Evolutionary conservation across 1,140 invertebrate species (phyloP).

Genomic region (Leptinotarsa texana): DNA sequence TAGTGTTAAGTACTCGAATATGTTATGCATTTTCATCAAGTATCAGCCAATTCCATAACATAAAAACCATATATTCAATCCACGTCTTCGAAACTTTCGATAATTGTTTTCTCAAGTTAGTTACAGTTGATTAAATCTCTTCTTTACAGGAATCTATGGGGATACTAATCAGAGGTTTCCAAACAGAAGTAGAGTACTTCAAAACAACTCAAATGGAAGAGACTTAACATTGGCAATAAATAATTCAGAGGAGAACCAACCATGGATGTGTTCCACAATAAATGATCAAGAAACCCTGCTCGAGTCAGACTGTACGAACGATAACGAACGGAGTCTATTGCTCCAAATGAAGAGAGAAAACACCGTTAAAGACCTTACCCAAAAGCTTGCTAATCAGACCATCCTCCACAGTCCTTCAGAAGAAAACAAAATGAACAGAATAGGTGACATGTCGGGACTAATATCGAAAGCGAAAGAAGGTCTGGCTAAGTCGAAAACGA

Average conservation of each 20-base stretch:
- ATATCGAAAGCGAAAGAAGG: slow-evolving; percentile 94
- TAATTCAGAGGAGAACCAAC: slow-evolving; percentile 66
- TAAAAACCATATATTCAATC: no score
- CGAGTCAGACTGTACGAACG: slow-evolving; percentile 60
- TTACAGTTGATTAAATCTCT: slow-evolving; percentile 20
- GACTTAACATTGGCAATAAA: slow-evolving; percentile 63
- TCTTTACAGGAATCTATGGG: slow-evolving; percentile 58
- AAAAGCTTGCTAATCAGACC: slow-evolving; percentile 75
- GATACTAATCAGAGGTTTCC: slow-evolving; percentile 62
- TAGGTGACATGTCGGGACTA: slow-evolving; percentile 84
- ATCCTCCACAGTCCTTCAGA: slow-evolving; percentile 63
- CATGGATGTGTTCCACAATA: slow-evolving; percentile 61
- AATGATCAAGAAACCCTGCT: slow-evolving; percentile 60
- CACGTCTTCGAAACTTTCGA: no score
- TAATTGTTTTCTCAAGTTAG: background rate
- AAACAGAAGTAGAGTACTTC: slow-evolving; percentile 57
- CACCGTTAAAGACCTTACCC: slow-evolving; percentile 79
- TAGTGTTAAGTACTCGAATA: background rate
- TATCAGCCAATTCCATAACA: no score
- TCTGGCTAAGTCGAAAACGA: slow-evolving; percentile 79
- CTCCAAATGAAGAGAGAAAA: slow-evolving; percentile 73
- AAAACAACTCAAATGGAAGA: slow-evolving; percentile 57
- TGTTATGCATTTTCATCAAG: background rate
- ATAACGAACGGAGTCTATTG: slow-evolving; percentile 64
- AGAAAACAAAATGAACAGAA: slow-evolving; percentile 59